Percentiles rank a stretch among this genome's conserved stretches.
phyloP scores from a whole-genome alignment of 2,888 invertebrate species.

The Zonitis immaculata region DNA sequence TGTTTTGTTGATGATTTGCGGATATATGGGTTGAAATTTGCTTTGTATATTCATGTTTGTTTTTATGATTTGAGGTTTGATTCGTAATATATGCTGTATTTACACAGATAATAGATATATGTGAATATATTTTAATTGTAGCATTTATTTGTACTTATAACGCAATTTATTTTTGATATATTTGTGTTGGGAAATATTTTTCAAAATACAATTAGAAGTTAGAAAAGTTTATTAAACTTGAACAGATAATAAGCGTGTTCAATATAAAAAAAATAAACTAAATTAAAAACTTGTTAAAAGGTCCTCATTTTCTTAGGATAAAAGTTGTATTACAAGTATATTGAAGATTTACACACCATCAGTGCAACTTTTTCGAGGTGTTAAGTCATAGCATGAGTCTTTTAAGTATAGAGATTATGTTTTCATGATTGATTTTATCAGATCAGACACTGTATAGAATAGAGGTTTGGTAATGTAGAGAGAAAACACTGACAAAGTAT shows the following conservation, averaged over 20 bases:
- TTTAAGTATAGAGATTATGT: conserved; percentile 24
- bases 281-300: conserved; percentile 23
- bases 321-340: conserved; percentile 24
- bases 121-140: conserved; percentile 1
- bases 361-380: conserved; percentile 20
- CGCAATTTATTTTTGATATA: too few relatives aligned
- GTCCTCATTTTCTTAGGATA: conserved; percentile 22
- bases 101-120: background rate
- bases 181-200: too few relatives aligned
- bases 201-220: too few relatives aligned
- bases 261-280: conserved; percentile 14
- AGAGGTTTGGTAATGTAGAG: conserved; percentile 10
- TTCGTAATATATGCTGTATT: background rate
- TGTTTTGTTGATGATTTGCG: conserved; percentile 4
- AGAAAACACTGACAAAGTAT: background rate
- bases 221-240: conserved; percentile 12
- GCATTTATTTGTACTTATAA: too few relatives aligned
- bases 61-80: conserved; percentile 1
- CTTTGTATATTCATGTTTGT: conserved; percentile 4
- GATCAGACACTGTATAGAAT: conserved; percentile 22
- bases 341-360: conserved; percentile 23
- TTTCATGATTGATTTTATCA: conserved; percentile 26
- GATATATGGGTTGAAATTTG: conserved; percentile 1
- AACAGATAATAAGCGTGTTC: conserved; percentile 23
- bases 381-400: conserved; percentile 21